Percentiles rank a stretch among this genome's conserved stretches.
These are phyloP conservation scores for Dendrophyllia cribrosa DNA, from an alignment of 64 coral and sea anemone species.

Conservation along the genomic window DNA sequence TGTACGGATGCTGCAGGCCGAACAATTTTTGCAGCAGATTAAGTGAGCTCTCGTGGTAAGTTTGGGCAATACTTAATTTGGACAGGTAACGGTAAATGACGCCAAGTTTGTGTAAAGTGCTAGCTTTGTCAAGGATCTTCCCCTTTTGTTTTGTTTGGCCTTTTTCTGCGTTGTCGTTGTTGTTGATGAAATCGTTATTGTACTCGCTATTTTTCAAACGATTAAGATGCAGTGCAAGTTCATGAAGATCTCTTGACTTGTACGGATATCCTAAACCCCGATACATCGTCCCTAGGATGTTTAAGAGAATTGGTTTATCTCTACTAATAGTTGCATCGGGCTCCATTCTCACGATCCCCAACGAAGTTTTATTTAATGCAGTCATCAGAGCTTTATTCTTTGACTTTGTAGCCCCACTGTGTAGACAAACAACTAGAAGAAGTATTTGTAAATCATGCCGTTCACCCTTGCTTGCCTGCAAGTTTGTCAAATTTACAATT, in stretches of 20 bases:
- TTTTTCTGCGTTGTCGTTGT: neutral
- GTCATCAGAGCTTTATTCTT: slow-evolving; percentile 42
- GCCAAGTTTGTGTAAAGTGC: slow-evolving; percentile 83
- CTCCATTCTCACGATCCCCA: neutral
- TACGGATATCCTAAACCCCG: slow-evolving; percentile 71
- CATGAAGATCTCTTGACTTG: slow-evolving; percentile 69
- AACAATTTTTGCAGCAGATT: slow-evolving; percentile 42
- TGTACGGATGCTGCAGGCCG: slow-evolving; percentile 29
- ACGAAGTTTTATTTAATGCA: slow-evolving; percentile 63
- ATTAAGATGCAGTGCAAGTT: slow-evolving; percentile 38
- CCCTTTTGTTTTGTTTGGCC: neutral
- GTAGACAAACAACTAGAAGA: slow-evolving; percentile 66
- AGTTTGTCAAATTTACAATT: slow-evolving; percentile 41
- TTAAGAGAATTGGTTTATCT: slow-evolving; percentile 37
- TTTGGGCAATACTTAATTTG: slow-evolving; percentile 51
- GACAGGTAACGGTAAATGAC: slow-evolving; percentile 80
- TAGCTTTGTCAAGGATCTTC: slow-evolving; percentile 50
- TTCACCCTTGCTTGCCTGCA: slow-evolving; percentile 1
- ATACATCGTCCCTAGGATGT: slow-evolving; percentile 75
- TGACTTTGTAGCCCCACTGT: slow-evolving; percentile 74
- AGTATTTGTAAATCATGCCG: slow-evolving; percentile 71
- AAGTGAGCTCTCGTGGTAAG: slow-evolving; percentile 56
- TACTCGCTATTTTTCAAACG: neutral
- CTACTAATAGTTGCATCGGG: neutral
- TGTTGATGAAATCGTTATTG: neutral